Conservation (phyloP, 2,888 invertebrate species). For the Pristionchus maxplancki region DNA sequence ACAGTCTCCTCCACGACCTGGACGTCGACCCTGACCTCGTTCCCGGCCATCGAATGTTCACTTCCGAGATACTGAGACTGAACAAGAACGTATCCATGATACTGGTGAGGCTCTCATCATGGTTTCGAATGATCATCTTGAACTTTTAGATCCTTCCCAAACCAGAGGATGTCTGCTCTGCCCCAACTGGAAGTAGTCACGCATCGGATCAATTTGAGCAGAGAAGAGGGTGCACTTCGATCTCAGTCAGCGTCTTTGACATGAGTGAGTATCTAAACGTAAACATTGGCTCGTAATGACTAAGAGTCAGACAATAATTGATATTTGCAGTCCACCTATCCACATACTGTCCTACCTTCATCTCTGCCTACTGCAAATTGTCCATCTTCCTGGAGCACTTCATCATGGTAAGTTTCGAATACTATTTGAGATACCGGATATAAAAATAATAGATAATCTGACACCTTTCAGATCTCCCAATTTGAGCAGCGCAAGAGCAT, state of each 20-base stretch:
- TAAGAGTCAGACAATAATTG: too few species aligned
- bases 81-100: conserved; percentile 92
- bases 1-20: conserved; percentile 68
- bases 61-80: conserved; percentile 93
- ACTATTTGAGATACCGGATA: neutral
- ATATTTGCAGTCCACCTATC: conserved; percentile 88
- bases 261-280: conserved; percentile 79
- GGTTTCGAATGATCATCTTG: neutral
- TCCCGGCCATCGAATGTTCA: conserved; percentile 91
- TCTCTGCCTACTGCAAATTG: conserved; percentile 91
- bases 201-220: conserved; percentile 82
- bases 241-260: conserved; percentile 89
- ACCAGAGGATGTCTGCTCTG: conserved; percentile 86
- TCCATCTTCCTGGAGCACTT: conserved; percentile 93
- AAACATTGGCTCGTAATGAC: too few species aligned
- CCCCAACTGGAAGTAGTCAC: conserved; percentile 83
- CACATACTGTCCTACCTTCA: conserved; percentile 92
- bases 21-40: conserved; percentile 78
- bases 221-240: conserved; percentile 88
- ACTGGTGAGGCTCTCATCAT: conserved; percentile 82
- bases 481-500: conserved; percentile 73
- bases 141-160: conserved; percentile 66
- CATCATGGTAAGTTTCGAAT: conserved; percentile 61
- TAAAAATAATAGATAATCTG: neutral
- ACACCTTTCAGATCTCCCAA: conserved; percentile 62